Evolutionary conservation across 1,140 invertebrate genomes (phyloP).

Genomic region (Geopemphigus sp.): DNA sequence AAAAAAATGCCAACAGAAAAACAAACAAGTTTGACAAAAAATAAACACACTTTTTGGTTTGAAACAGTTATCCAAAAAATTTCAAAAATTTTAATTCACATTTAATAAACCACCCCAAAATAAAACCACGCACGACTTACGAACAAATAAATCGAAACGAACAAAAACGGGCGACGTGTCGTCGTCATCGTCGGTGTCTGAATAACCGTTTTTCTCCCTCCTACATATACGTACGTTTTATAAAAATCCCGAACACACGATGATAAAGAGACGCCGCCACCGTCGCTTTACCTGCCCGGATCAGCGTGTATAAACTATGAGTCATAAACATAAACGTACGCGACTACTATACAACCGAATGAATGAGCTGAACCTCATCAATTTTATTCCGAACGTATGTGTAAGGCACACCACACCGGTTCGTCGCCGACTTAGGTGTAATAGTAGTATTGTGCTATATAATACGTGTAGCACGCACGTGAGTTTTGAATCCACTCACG

Average conservation of each 20-base stretch:
- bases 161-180: neutral
- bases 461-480: too few relatives aligned
- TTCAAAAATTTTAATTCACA: neutral
- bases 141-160: too few relatives aligned
- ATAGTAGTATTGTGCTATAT: too few relatives aligned
- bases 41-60: neutral
- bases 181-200: too few relatives aligned
- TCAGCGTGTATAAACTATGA: conserved; percentile 12
- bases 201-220: conserved; percentile 35
- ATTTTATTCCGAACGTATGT: conserved; percentile 8
- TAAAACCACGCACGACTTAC: too few relatives aligned
- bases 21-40: conserved; percentile 26
- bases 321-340: conserved; percentile 21
- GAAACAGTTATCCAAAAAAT: neutral
- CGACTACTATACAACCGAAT: neutral
- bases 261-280: conserved; percentile 2
- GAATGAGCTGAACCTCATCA: conserved; percentile 35
- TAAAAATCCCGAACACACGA: conserved; percentile 8
- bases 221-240: neutral
- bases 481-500: conserved; percentile 11
- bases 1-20: conserved; percentile 4
- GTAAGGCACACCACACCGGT: neutral
- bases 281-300: conserved; percentile 6
- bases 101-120: neutral
- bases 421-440: neutral